Percentiles rank a stretch among this genome's conserved stretches.
phyloP scores from a whole-genome alignment of 2,888 invertebrate genomes.

The Euspilapteryx auroguttella region DNA sequence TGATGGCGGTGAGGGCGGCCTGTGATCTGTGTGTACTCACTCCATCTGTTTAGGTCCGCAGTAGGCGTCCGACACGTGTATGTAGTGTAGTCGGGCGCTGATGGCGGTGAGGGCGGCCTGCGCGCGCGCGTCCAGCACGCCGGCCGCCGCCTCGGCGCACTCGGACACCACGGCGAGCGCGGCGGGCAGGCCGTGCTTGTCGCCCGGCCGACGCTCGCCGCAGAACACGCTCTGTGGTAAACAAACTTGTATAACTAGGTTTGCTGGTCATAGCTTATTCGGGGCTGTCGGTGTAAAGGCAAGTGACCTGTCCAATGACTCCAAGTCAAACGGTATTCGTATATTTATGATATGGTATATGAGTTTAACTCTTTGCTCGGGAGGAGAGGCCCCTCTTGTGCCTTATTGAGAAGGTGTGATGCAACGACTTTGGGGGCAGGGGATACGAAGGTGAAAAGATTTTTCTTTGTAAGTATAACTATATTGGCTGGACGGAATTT shows the following conservation, averaged over 20 bases:
- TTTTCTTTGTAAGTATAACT: too few species aligned
- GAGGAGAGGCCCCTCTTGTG: too few species aligned
- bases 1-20: neutral
- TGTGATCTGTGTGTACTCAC: conserved; percentile 53
- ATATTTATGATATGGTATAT: too few species aligned
- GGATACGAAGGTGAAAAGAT: too few species aligned
- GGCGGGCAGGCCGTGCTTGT: conserved; percentile 77
- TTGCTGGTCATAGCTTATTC: neutral
- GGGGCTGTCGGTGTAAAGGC: too few species aligned
- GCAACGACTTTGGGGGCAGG: too few species aligned
- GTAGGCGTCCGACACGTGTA: conserved; percentile 97
- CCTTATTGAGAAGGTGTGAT: too few species aligned
- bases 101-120: conserved; percentile 78
- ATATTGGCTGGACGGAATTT: too few species aligned
- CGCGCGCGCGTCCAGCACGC: conserved; percentile 81
- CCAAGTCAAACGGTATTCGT: too few species aligned
- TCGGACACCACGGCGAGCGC: conserved; percentile 84
- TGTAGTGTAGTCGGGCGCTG: conserved; percentile 85
- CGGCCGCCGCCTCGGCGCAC: conserved; percentile 83
- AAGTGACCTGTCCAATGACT: too few species aligned
- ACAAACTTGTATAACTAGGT: neutral
- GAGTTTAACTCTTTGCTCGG: too few species aligned
- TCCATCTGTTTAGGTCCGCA: conserved; percentile 89
- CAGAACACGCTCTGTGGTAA: conserved; percentile 72
- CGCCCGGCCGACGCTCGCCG: conserved; percentile 79